Base-by-base conservation (phyloP, 2,113 vertebrate species). In the Oreocharis arfaki region DNA sequence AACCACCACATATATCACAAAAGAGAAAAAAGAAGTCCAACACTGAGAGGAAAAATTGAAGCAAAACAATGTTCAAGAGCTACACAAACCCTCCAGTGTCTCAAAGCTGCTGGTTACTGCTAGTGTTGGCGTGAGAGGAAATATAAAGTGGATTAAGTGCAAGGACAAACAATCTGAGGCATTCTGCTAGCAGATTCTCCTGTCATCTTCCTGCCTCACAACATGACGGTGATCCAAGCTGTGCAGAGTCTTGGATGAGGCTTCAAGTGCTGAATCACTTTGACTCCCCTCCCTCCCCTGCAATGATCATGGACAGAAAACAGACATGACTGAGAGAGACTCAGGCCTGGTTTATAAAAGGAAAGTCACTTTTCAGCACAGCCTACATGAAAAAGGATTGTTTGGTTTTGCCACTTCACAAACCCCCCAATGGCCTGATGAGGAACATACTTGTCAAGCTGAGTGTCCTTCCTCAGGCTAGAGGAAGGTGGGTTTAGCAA, bases 21-120 rank as follows among this genome's bases (percentile, higher is more conserved):
- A 94, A 82, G 68, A 77, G 53, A 55, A 39, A 55, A 82, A 70
- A 68, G 27, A 75, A 41, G 14, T 69, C 55, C 68, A 74, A 57
- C 26, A 33, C 19, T 16, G 23, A 73, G 39, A 85, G 80, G 82
- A 95, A 96, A 97, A 96, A 83, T 21, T 84, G 84, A 96, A 94
- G 55, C 56, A 74, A 90, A 95, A 74, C 82, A 79, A 59, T 49
- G 16, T 50, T 57, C 28, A 83, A 94, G 87, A 84, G 61, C 70
- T 87, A 76, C 63, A 97, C 94, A 96, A 95, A 96, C 96, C 13
- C 56, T 89, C 64, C 52, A 95, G 56, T 97, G 96, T 97, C 87
- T 88, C 59, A 63, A n/a, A 92, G 89, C 78, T 95, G 90, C 85
- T 94, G 68, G 55, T 96, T 82, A 67, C 84, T 95, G 94, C 96